These are phyloP conservation scores for Actinemys pallida DNA, from an alignment of 2,113 vertebrate genomes.

Conservation along the genomic window DNA sequence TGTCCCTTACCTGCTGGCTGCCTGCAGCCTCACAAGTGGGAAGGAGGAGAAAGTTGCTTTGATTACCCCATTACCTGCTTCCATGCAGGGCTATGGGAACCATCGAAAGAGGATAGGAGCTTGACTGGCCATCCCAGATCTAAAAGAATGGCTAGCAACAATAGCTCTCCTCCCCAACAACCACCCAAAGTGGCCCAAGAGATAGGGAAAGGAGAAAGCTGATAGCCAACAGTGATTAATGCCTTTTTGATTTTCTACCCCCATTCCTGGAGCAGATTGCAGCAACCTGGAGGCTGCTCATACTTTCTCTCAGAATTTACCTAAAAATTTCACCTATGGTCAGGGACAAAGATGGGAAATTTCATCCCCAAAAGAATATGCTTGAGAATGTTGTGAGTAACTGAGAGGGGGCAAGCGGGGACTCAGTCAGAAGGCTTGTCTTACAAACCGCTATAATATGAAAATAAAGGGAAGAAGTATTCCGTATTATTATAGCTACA, in stretches of 20 bases:
- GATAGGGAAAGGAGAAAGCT: neutral
- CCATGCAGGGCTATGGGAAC: neutral
- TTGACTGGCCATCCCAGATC: accelerated
- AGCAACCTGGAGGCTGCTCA: neutral
- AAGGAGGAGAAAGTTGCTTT: neutral
- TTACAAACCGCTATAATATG: neutral
- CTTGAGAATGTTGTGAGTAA: neutral
- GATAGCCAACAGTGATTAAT: neutral
- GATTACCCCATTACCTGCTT: accelerated
- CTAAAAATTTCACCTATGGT: neutral
- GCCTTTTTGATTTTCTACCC: neutral
- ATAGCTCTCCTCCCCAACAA: neutral
- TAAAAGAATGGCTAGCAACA: neutral
- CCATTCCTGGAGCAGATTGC: neutral
- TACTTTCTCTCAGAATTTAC: neutral
- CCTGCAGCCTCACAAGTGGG: neutral
- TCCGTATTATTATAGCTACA: neutral
- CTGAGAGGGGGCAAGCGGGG: neutral
- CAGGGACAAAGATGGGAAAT: neutral
- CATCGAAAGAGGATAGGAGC: neutral
- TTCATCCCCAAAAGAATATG: neutral
- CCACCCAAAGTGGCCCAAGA: too few species aligned
- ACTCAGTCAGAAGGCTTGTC: neutral
- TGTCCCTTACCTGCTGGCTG: neutral
- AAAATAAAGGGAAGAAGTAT: neutral